Conservation (phyloP, 2,888 invertebrate genomes). For the Conistra vaccinii region DNA sequence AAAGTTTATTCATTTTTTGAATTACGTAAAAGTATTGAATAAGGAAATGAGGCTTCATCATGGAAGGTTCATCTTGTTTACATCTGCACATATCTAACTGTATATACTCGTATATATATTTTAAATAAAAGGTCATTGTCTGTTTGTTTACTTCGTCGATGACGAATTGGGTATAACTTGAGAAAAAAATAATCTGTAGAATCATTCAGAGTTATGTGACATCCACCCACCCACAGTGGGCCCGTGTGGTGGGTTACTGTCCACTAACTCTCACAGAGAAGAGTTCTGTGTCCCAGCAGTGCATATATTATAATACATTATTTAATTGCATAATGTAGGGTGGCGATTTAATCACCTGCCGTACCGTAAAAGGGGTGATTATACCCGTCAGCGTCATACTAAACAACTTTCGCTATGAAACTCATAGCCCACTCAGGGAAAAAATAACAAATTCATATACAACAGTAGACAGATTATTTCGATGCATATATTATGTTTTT, state of each 20-base stretch:
- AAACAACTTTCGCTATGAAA: too few species aligned
- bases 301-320: too few species aligned
- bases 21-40: not conserved
- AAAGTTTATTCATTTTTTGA: not conserved
- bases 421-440: too few species aligned
- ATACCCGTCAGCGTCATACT: too few species aligned
- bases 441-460: too few species aligned
- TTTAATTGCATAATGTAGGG: too few species aligned
- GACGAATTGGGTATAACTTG: not conserved
- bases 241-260: not conserved
- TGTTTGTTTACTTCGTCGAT: not conserved
- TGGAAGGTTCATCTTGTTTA: not conserved
- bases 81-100: not conserved
- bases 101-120: too few species aligned
- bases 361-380: too few species aligned
- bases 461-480: too few species aligned
- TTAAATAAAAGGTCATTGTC: not conserved
- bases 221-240: not conserved
- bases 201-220: not conserved
- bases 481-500: too few species aligned
- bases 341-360: too few species aligned
- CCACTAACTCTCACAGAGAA: not conserved
- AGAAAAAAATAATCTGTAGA: not conserved
- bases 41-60: not conserved
- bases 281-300: not conserved